Conservation (phyloP, 2,797 vertebrate genomes). For the Aulostomus chinensis region DNA sequence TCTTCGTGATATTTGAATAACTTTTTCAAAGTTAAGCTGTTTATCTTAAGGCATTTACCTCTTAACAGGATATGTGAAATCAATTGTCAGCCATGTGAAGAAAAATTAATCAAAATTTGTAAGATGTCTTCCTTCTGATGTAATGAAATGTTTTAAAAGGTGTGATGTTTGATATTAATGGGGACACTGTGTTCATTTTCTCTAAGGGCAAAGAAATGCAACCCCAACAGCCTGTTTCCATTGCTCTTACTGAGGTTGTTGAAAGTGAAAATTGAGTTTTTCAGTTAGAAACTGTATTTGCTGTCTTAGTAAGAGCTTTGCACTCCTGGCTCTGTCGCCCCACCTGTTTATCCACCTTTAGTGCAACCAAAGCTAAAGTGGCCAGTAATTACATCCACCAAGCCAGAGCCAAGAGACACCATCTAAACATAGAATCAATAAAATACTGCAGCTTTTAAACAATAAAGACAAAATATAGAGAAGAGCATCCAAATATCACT, state of each 20-base stretch:
- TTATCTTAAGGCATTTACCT: no score
- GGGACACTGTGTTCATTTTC: slow-evolving; percentile 1
- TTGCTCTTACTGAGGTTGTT: slow-evolving; percentile 5
- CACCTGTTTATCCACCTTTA: not conserved
- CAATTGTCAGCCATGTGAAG: no score
- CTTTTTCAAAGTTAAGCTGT: no score
- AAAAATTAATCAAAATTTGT: no score
- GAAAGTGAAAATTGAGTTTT: slow-evolving; percentile 43
- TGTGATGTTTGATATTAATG: no score
- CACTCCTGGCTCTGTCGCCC: slow-evolving; percentile 33
- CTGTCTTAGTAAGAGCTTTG: slow-evolving; percentile 22
- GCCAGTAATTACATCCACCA: slow-evolving; percentile 41
- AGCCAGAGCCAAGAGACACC: slow-evolving; percentile 1
- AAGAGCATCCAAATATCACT: not conserved
- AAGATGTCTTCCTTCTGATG: no score
- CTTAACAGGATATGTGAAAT: no score
- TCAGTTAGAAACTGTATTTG: slow-evolving; percentile 28
- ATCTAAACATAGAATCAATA: slow-evolving; percentile 49
- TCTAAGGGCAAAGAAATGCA: slow-evolving; percentile 1
- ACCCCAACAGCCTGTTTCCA: slow-evolving; percentile 10
- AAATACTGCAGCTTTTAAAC: slow-evolving; percentile 43
- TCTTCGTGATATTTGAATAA: no score
- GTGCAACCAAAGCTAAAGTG: slow-evolving; percentile 21
- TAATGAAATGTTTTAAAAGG: no score
- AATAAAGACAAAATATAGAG: slow-evolving; percentile 18